Evolutionary conservation across 2,113 vertebrate genomes (phyloP), one percentile per base, ranked within the genome.

Genomic region (Acanthochromis polyacanthus): DNA sequence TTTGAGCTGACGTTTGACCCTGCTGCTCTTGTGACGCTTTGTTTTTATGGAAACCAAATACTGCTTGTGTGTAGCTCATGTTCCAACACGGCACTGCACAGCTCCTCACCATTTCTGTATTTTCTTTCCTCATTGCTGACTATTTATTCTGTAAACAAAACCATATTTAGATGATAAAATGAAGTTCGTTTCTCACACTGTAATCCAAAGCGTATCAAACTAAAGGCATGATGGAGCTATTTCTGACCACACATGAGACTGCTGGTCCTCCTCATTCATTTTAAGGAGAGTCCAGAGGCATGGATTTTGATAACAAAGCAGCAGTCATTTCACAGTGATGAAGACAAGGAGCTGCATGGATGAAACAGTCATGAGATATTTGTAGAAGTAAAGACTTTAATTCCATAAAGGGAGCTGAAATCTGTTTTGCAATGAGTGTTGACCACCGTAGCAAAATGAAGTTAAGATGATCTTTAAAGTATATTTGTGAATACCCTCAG

Each of bases 141-240:
- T 50, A 23, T 76, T 79, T 56, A 40, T 53, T 28, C 52, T 70
- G 22, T 43, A 77, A 77, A 74, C 74, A 84, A 73, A 77, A 17
- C 74, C 77, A 50, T 74, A 81, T 82, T 78, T 66, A 85, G 84
- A 74, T 46, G 20, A 23, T 51, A 3, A 53, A 48, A 66, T 51
- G 12, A 48, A 10, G 17, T 69, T 52, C 0, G 20, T 12, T 62
- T 53, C 43, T 77, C n/a, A 40, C 48, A 52, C 11, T 1, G 3
- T 22, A 32, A n/a, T 72, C 46, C 38, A 74, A 67, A 84, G 64
- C 57, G 46, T 61, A 28, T 87, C 84, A 79, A 89, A 75, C 62
- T 85, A 53, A 65, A 78, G 61, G 59, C 81, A 77, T 30, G 55
- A 38, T 1, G n/a, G 48, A 48, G 15, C 19, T 55, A 19, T 25